These are phyloP conservation scores for Phenacoccus solenopsis DNA, from an alignment of 1,140 invertebrate species.

Conservation along the genomic window DNA sequence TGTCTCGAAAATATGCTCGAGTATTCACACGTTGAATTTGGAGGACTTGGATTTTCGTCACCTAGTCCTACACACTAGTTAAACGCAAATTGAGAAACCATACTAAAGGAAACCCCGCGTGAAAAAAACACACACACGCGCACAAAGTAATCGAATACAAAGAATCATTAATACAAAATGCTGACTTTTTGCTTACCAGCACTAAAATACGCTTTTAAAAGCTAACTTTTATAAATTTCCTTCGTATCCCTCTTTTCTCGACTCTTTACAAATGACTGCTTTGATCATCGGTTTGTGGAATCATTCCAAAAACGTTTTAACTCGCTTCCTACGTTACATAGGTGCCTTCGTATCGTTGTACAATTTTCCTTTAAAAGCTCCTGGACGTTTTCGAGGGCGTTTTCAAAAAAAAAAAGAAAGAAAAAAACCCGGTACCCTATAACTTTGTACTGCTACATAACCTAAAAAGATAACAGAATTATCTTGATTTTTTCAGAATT, in stretches of 20 bases:
- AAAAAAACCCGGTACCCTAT: no score
- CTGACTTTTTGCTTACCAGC: neutral
- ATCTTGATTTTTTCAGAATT: neutral
- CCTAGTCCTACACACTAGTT: no score
- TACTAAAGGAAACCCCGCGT: neutral
- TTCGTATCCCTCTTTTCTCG: neutral
- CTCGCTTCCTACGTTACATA: no score
- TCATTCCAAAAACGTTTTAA: neutral
- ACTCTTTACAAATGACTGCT: conserved; percentile 1
- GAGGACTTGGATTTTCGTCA: no score
- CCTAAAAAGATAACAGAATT: neutral
- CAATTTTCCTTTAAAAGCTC: no score
- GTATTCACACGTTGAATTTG: no score
- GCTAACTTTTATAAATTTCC: neutral
- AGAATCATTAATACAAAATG: neutral
- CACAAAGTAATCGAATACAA: neutral
- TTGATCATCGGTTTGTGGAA: neutral
- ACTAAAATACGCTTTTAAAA: neutral
- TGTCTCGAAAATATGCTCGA: no score
- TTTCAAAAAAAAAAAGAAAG: no score
- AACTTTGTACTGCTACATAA: no score
- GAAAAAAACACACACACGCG: no score
- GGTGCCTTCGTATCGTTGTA: neutral
- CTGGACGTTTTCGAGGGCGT: no score
- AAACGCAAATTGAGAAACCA: neutral